A percentile compares a stretch with the other conserved stretches of the same genome.
Evolutionary conservation across 2,797 vertebrate genomes (phyloP).

Genomic region (Brachyrhaphis roseni): DNA sequence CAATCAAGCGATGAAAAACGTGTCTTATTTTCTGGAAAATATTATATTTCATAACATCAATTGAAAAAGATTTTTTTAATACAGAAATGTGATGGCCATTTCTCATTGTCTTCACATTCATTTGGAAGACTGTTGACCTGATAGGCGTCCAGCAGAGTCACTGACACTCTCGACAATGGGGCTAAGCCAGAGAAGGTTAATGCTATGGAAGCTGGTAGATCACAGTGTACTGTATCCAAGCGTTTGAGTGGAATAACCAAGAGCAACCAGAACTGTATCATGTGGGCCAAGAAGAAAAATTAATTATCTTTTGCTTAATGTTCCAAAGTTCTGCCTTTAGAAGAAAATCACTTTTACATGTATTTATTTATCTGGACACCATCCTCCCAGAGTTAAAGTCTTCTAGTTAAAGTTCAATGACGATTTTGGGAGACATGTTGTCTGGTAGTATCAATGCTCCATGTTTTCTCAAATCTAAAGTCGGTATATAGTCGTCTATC

Average conservation of each 20-base stretch:
- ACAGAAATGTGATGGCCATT: neutral
- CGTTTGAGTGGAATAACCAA: neutral
- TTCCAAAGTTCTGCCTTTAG: neutral
- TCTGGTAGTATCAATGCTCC: neutral
- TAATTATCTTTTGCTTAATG: neutral
- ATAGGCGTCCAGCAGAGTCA: neutral
- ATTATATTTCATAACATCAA: neutral
- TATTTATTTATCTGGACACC: neutral
- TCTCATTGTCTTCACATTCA: neutral
- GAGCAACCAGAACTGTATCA: neutral
- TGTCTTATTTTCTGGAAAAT: no score
- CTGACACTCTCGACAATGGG: neutral
- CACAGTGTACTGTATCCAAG: neutral
- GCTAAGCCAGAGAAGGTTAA: neutral
- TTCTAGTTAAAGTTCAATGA: neutral
- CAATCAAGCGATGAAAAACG: no score
- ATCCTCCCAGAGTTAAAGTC: neutral
- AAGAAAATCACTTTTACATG: neutral
- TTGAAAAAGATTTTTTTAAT: neutral
- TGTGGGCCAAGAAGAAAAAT: neutral
- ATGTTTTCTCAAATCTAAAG: neutral
- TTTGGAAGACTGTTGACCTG: neutral
- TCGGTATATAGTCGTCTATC: neutral
- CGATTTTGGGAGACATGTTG: neutral
- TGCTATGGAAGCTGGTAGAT: neutral